These are phyloP conservation scores for Augochlora pura DNA, from an alignment of 1,140 invertebrate species.

Conservation along the genomic window DNA sequence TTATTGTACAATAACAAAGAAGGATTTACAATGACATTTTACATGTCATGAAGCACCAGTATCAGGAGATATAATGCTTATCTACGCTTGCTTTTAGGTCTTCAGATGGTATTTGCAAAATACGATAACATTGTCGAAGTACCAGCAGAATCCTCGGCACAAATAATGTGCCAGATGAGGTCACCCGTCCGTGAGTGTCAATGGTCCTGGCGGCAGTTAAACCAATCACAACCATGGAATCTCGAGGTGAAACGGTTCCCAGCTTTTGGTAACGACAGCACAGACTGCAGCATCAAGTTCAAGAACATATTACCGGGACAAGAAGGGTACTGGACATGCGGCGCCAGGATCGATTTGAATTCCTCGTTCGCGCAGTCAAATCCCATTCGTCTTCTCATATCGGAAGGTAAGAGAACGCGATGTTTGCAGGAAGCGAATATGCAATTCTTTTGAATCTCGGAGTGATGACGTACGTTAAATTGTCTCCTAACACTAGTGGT, in stretches of 20 bases:
- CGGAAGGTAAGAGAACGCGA: slow-evolving; percentile 67
- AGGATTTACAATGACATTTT: no score
- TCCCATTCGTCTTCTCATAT: slow-evolving; percentile 73
- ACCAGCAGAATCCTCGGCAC: slow-evolving; percentile 70
- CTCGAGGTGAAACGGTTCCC: slow-evolving; percentile 75
- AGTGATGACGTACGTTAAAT: no score
- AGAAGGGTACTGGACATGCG: slow-evolving; percentile 79
- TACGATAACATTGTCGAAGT: slow-evolving; percentile 69
- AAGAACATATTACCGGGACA: slow-evolving; percentile 74
- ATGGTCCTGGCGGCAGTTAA: slow-evolving; percentile 77
- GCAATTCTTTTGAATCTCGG: background rate
- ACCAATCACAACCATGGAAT: slow-evolving; percentile 75
- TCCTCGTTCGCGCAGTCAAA: slow-evolving; percentile 69
- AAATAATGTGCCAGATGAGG: slow-evolving; percentile 73
- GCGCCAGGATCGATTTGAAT: slow-evolving; percentile 67
- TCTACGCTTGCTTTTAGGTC: slow-evolving; percentile 29
- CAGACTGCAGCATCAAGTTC: slow-evolving; percentile 77
- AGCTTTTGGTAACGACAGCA: slow-evolving; percentile 73
- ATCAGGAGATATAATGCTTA: no score
- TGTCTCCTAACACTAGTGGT: no score
- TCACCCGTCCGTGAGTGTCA: slow-evolving; percentile 74
- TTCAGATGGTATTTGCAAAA: slow-evolving; percentile 44
- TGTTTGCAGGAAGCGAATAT: no score
- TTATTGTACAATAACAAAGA: no score
- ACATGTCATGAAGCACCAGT: no score